Base-by-base conservation (phyloP, 1,140 invertebrate species). In the Nasonia giraulti region DNA sequence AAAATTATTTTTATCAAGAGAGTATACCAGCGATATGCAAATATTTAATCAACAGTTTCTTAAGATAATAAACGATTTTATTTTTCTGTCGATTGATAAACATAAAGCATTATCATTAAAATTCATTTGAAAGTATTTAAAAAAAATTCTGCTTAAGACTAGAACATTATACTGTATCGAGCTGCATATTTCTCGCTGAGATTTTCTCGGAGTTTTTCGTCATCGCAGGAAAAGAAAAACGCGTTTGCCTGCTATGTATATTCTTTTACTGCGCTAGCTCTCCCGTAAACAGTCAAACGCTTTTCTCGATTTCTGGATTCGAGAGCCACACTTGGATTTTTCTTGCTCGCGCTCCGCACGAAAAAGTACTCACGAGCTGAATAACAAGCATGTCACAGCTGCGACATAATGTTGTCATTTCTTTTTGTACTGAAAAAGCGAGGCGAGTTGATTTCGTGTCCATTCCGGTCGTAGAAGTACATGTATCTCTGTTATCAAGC, bases 261-360 rank as follows among this genome's bases (percentile, higher is more conserved):
- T 81, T 44, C 69, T 33, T 81, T 73, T 50, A 7, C 69, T 4
- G 68, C 66, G 71, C 78, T 47, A n/a, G 68, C 40, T 73, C 80
- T 81, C 40, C 80, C 80, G 47, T 81, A 73, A 47, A 69, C 44
- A 81, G 80, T n/a, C 17, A 81, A 17, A 37, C 68, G 69, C 68
- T 81, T 81, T 80, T 85, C 84, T 79, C 44, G 71, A 85, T 85
- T 76, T 85, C 78, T 85, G 71, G 84, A 85, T 85, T 85, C 84
- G 79, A 80, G 71, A 76, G 55, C 69, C 69, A 77, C 31, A 44
- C 33, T 33, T 31, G 77, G 31, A 33, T 33, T 79, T 79, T 79
- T 79, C 77, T 79, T 79, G 77, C 55, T 31, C 62, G 33, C 11
- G 20, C 8, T n/a, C 6, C 14, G 27, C 68, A 17, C 27, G 27